Evolutionary conservation across 53 echinoderm and acorn worm species (phyloP).

Genomic region (Paracentrotus lividus): DNA sequence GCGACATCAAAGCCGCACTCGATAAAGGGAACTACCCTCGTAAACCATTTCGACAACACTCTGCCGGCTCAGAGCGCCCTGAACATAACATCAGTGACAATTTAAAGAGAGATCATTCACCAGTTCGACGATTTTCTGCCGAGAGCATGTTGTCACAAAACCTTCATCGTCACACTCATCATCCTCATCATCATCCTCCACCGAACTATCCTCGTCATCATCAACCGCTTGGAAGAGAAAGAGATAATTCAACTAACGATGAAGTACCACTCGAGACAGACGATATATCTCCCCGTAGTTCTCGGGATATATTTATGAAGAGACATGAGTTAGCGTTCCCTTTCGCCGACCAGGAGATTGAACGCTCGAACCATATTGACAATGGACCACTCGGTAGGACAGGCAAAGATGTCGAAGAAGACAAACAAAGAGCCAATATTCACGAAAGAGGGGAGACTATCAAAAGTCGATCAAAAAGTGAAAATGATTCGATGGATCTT

Average conservation of each 20-base stretch:
- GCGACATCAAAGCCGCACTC: conserved; percentile 95
- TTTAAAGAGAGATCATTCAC: conserved; percentile 15
- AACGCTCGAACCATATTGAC: background rate
- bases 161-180: conserved; percentile 25
- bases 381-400: background rate
- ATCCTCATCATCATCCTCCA: background rate
- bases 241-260: background rate
- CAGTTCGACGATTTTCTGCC: conserved; percentile 59
- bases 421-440: conserved; percentile 11
- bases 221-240: background rate
- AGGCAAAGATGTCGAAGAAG: background rate
- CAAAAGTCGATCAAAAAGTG: background rate
- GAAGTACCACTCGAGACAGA: background rate
- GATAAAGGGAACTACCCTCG: conserved; percentile 73
- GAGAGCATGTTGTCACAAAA: conserved; percentile 43
- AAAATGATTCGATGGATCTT: conserved; percentile 30
- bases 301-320: conserved; percentile 45
- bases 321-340: conserved; percentile 3
- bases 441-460: background rate
- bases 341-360: background rate
- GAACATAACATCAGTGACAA: background rate
- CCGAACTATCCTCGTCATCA: conserved; percentile 24
- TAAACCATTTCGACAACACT: conserved; percentile 15
- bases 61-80: background rate
- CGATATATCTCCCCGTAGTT: background rate